Conservation (phyloP, 2,113 vertebrate species). For the Tenrec ecaudatus region DNA sequence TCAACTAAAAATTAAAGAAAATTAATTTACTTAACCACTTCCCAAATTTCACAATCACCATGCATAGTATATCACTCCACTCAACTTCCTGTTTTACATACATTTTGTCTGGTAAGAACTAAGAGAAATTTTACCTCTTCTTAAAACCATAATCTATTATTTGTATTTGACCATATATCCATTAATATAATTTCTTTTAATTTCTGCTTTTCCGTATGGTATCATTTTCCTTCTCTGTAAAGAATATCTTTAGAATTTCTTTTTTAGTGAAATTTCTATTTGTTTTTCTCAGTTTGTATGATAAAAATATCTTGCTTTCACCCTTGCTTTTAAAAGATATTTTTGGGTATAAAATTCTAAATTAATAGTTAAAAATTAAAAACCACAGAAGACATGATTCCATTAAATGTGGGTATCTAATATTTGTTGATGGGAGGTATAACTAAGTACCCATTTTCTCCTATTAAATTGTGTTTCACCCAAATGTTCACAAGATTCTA, state of each 20-base stretch:
- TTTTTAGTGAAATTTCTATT: not conserved
- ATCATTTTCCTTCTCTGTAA: not conserved
- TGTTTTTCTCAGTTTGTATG: not conserved
- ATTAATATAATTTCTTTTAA: not conserved
- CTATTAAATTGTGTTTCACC: not conserved
- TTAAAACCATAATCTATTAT: conserved; percentile 17
- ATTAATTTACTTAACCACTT: not conserved
- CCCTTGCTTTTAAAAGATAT: not conserved
- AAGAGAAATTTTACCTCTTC: not conserved
- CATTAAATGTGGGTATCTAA: not conserved
- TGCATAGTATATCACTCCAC: not conserved
- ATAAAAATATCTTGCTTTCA: not conserved
- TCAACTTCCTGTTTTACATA: not conserved
- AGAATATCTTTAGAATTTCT: not conserved
- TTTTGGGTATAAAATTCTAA: conserved; percentile 28
- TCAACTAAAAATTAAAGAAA: not conserved
- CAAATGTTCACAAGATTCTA: conserved; percentile 10
- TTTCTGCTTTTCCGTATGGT: not conserved
- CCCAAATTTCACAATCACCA: not conserved
- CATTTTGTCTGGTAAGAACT: not conserved
- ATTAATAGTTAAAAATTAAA: not conserved
- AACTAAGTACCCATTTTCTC: not conserved
- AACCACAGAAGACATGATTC: not conserved
- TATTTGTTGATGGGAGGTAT: not conserved
- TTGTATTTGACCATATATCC: not conserved